phyloP scores from a whole-genome alignment of 2,113 vertebrate genomes.

The Drymodes brunneopygia region DNA sequence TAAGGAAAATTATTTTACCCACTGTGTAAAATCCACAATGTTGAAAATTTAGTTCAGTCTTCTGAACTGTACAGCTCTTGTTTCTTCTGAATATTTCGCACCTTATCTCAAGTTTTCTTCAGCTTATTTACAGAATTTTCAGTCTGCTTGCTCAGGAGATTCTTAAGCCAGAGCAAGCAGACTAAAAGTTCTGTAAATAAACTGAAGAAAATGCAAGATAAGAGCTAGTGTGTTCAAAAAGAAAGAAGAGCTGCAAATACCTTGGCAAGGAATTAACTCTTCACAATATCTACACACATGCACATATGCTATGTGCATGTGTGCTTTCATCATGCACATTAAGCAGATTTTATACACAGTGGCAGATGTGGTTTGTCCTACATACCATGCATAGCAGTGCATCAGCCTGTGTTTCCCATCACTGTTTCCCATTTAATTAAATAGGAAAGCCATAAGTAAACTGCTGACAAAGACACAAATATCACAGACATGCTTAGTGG shows the following conservation, averaged over 20 bases:
- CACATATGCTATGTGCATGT: neutral
- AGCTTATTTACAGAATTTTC: constrained; percentile 53
- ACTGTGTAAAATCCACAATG: neutral
- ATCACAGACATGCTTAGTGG: constrained; percentile 24
- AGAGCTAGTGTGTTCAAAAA: constrained; percentile 1
- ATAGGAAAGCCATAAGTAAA: constrained; percentile 24
- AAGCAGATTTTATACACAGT: neutral
- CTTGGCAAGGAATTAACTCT: constrained; percentile 3
- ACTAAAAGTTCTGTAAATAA: constrained; percentile 44
- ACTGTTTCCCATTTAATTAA: constrained; percentile 54
- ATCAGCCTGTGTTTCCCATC: neutral
- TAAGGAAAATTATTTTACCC: neutral
- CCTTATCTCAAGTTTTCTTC: constrained; percentile 46
- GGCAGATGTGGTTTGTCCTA: constrained; percentile 22
- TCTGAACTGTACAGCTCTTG: neutral
- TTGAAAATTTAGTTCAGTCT: constrained; percentile 26
- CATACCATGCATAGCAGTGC: neutral
- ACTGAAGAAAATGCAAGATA: constrained; percentile 44
- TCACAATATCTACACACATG: neutral
- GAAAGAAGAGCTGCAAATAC: constrained; percentile 11
- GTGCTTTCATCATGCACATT: neutral
- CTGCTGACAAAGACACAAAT: constrained; percentile 28
- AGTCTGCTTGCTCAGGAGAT: constrained; percentile 60
- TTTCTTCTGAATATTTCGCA: constrained; percentile 42
- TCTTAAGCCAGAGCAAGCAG: constrained; percentile 40